Evolutionary conservation across 2,888 invertebrate genomes (phyloP).

Genomic region (Pammene aurita): DNA sequence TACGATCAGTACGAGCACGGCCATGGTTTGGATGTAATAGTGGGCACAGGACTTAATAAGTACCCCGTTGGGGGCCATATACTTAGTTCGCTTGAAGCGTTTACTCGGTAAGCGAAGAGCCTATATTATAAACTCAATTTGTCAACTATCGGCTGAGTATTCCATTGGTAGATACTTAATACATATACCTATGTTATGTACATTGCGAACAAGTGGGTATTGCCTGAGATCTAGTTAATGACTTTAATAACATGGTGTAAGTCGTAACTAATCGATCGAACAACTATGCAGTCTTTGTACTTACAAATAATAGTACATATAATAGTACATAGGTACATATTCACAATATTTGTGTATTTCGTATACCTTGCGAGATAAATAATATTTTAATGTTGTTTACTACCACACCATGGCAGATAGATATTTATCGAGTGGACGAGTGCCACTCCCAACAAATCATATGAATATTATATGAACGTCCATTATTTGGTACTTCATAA

Average conservation of each 20-base stretch:
- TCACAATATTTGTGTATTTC: not conserved
- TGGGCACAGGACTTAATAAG: no score
- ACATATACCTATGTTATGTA: not conserved
- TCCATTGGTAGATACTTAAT: no score
- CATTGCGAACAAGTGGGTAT: constrained; percentile 8
- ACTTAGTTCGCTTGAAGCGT: not conserved
- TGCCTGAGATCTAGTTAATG: constrained; percentile 31
- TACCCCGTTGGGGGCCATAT: no score
- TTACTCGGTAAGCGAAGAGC: not conserved
- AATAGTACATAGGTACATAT: no score
- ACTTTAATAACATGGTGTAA: constrained; percentile 35
- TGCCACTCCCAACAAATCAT: constrained; percentile 7
- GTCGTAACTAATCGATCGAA: constrained; percentile 41
- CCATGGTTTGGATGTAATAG: no score
- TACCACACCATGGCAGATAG: not conserved
- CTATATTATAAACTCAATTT: not conserved
- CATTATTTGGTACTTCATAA: not conserved
- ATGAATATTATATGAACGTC: constrained; percentile 5
- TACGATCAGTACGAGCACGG: no score
- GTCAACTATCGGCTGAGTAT: constrained; percentile 7
- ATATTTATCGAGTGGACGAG: constrained; percentile 7
- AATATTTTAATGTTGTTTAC: constrained; percentile 13
- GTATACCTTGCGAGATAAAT: not conserved
- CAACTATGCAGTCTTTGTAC: constrained; percentile 17
- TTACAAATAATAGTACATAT: no score